These are phyloP conservation scores for Isichthys henryi DNA, from an alignment of 2,113 vertebrate species.

Conservation along the genomic window DNA sequence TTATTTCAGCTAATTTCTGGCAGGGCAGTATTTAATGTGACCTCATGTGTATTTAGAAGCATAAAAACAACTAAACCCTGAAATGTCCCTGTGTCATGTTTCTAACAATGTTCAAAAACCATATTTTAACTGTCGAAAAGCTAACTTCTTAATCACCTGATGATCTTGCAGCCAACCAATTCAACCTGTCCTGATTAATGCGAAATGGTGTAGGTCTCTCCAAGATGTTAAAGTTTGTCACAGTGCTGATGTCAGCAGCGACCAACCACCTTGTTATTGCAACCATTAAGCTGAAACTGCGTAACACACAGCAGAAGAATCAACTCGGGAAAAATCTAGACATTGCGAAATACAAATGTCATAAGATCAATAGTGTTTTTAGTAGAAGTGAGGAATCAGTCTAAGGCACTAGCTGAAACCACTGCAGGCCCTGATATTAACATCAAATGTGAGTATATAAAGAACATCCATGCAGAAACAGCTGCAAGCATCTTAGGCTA, in stretches of 20 bases:
- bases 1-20: not conserved
- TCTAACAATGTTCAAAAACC: not conserved
- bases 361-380: not conserved
- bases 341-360: not conserved
- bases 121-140: not conserved
- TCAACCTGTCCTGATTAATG: not conserved
- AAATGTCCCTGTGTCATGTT: conserved; percentile 24
- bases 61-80: conserved; percentile 35
- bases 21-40: conserved; percentile 18
- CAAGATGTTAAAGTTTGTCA: not conserved
- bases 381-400: not conserved
- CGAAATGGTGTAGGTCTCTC: not conserved
- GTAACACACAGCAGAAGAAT: not conserved
- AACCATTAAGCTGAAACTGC: not conserved
- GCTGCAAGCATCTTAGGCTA: not conserved
- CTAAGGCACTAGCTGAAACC: not conserved
- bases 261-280: not conserved
- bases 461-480: not conserved
- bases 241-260: not conserved
- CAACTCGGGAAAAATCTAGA: not conserved
- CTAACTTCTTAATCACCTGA: not conserved
- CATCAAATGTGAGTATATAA: not conserved
- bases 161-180: not conserved
- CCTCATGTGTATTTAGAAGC: conserved; percentile 17
- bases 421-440: not conserved